Evolutionary conservation across 1,140 invertebrate species (phyloP).

Genomic region (Akabosia matsudoensis): DNA sequence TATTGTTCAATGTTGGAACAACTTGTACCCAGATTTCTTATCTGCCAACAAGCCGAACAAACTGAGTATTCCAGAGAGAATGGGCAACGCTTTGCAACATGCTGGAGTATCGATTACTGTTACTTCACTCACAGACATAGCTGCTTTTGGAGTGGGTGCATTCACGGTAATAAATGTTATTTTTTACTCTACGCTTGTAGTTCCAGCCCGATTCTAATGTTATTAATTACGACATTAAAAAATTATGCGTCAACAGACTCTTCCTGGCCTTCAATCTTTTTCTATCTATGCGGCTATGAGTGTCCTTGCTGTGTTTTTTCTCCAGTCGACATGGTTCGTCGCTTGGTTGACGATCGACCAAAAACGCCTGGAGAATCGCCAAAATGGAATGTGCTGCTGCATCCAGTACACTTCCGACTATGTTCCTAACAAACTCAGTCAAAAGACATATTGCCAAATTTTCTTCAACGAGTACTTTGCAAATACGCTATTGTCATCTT

Average conservation of each 20-base stretch:
- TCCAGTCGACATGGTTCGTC: conserved; percentile 71
- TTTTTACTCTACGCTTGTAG: no score
- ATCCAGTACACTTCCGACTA: conserved; percentile 50
- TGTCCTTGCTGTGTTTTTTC: conserved; percentile 68
- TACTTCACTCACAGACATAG: conserved; percentile 65
- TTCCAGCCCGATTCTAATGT: no score
- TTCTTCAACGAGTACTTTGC: not conserved
- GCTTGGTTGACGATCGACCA: conserved; percentile 70
- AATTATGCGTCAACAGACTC: conserved; percentile 55
- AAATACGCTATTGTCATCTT: conserved; percentile 54
- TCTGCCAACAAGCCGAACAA: not conserved
- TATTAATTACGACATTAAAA: no score
- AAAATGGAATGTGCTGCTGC: conserved; percentile 67
- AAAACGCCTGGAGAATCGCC: conserved; percentile 59
- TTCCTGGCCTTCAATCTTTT: conserved; percentile 70
- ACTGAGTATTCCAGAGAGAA: conserved; percentile 49
- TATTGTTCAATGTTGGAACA: conserved; percentile 56
- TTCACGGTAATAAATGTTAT: conserved; percentile 50
- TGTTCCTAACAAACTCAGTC: conserved; percentile 25
- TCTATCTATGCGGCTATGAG: conserved; percentile 70
- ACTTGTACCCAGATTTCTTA: not conserved
- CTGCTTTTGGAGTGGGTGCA: conserved; percentile 64
- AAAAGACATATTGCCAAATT: not conserved
- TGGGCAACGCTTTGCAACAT: conserved; percentile 54
- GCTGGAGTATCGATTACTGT: conserved; percentile 66